Evolutionary conservation across 2,888 invertebrate genomes (phyloP).

Genomic region (Scaptomyza flava): DNA sequence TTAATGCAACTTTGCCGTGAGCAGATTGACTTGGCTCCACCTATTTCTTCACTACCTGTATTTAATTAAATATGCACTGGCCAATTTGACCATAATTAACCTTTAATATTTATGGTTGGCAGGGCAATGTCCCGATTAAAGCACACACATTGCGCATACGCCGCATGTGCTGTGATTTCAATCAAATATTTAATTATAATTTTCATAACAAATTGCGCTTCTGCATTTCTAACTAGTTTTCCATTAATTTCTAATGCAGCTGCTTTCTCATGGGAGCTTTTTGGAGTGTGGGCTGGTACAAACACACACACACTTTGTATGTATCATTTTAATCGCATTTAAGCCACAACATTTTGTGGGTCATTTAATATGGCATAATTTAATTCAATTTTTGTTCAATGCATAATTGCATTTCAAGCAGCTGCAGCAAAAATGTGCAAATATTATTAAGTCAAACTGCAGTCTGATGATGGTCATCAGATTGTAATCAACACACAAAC

Average conservation of each 20-base stretch:
- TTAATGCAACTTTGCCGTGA: conserved; percentile 26
- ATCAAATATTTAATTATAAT: conserved; percentile 48
- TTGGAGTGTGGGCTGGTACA: neutral
- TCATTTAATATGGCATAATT: conserved; percentile 50
- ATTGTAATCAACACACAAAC: conserved; percentile 22
- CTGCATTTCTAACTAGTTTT: conserved; percentile 13
- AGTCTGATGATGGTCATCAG: conserved; percentile 18
- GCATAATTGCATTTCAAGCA: conserved; percentile 61
- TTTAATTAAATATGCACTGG: conserved; percentile 31
- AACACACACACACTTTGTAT: neutral
- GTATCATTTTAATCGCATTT: neutral
- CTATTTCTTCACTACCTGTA: neutral
- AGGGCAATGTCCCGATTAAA: neutral
- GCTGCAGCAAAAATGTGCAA: conserved; percentile 50
- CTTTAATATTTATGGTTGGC: conserved; percentile 32
- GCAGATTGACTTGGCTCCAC: neutral
- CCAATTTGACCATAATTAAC: conserved; percentile 27
- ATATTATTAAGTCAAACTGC: conserved; percentile 54
- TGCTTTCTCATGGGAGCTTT: conserved; percentile 4
- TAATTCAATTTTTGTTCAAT: conserved; percentile 42
- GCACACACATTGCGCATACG: conserved; percentile 39
- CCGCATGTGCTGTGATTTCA: conserved; percentile 30
- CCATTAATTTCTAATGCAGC: conserved; percentile 49
- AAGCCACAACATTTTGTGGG: conserved; percentile 35
- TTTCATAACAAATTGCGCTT: conserved; percentile 6